Conservation (phyloP, 2,888 invertebrate species). For the Clunio marinus region DNA sequence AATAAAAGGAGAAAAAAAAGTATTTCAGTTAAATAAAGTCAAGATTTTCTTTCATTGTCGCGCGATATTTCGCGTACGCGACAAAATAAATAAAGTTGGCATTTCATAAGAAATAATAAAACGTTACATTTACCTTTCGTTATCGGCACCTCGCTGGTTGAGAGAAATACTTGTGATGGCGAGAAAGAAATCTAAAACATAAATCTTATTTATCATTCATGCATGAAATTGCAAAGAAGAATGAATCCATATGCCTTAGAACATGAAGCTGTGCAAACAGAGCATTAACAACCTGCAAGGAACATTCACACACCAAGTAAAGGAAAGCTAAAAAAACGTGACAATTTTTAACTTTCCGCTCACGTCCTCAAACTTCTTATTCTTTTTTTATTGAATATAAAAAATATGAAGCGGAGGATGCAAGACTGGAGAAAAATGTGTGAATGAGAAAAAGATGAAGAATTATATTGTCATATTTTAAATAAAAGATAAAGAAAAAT, state of each 20-base stretch:
- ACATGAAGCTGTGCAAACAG: constrained; percentile 6
- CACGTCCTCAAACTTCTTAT: constrained; percentile 7
- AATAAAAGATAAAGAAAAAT: too few relatives aligned
- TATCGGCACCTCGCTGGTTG: background rate
- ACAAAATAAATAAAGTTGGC: too few relatives aligned
- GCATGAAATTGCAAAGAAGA: constrained; percentile 10
- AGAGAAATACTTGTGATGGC: background rate
- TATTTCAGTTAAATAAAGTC: background rate
- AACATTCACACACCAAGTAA: background rate
- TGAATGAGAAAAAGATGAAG: background rate
- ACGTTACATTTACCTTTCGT: constrained; percentile 5
- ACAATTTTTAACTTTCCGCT: constrained; percentile 4
- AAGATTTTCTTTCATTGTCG: background rate
- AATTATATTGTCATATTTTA: constrained; percentile 15
- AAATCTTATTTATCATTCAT: background rate
- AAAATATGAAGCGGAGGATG: background rate
- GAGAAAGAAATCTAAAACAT: background rate
- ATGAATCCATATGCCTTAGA: constrained; percentile 6
- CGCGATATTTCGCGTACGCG: background rate
- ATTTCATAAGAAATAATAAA: constrained; percentile 4
- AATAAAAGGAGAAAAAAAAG: background rate
- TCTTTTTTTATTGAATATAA: background rate
- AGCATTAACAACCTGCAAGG: constrained; percentile 6
- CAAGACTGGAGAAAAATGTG: constrained; percentile 4
- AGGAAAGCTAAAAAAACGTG: background rate